Percentiles rank a stretch among this genome's conserved stretches.
phyloP scores from a whole-genome alignment of 2,888 invertebrate genomes.

The Charanyca ferruginea region DNA sequence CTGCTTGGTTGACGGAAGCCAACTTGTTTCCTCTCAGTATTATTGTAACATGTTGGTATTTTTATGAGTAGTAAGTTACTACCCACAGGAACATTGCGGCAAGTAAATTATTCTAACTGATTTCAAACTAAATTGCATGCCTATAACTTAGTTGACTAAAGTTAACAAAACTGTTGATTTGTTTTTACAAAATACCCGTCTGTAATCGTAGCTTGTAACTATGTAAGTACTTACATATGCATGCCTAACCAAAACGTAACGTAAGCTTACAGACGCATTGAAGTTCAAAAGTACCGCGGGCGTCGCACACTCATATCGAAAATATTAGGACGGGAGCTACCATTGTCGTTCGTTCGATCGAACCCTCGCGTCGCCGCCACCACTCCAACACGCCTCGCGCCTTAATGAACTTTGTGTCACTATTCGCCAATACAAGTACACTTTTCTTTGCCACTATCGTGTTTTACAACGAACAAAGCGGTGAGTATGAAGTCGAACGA shows the following conservation, averaged over 20 bases:
- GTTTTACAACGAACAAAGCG: slow-evolving; percentile 87
- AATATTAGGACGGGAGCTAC: slow-evolving; percentile 78
- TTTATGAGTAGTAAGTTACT: too few species aligned
- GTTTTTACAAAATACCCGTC: too few species aligned
- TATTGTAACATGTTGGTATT: too few species aligned
- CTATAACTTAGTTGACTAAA: too few species aligned
- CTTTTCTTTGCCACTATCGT: slow-evolving; percentile 88
- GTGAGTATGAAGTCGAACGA: slow-evolving; percentile 84
- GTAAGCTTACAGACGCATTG: slow-evolving; percentile 8
- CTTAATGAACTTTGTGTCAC: slow-evolving; percentile 91
- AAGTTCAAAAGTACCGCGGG: slow-evolving; percentile 67
- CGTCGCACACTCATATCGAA: slow-evolving; percentile 80
- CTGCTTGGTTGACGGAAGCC: too few species aligned
- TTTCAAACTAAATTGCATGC: too few species aligned
- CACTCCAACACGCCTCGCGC: slow-evolving; percentile 89
- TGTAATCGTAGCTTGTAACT: background rate
- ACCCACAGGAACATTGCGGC: too few species aligned
- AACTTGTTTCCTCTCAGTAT: too few species aligned
- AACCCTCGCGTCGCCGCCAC: slow-evolving; percentile 78
- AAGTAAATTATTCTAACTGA: too few species aligned
- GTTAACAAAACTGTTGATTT: too few species aligned
- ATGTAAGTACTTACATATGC: too few species aligned
- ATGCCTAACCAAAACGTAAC: too few species aligned
- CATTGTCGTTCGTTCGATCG: slow-evolving; percentile 68
- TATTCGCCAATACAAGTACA: slow-evolving; percentile 88